Evolutionary conservation across 2,888 invertebrate genomes (phyloP).

Genomic region (Dysmachus trigonus): DNA sequence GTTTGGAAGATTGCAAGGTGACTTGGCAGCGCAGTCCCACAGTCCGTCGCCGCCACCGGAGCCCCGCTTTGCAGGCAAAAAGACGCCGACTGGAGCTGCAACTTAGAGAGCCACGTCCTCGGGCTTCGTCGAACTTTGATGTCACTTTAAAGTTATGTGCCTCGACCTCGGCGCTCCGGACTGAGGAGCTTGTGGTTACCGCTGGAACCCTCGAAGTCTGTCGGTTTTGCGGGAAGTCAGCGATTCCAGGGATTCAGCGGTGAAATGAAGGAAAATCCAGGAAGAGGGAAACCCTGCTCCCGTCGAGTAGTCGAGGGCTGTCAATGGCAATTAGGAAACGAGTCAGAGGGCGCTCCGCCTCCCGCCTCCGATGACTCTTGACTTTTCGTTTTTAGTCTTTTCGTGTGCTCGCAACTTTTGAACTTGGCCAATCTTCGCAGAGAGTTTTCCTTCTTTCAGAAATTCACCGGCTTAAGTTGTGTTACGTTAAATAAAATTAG

Average conservation of each 20-base stretch:
- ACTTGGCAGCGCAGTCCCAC: neutral
- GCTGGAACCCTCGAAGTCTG: neutral
- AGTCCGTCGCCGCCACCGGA: neutral
- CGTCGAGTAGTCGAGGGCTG: conserved; percentile 40
- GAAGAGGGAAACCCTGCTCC: conserved; percentile 31
- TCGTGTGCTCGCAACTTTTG: neutral
- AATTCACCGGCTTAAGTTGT: neutral
- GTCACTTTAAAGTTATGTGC: conserved; percentile 24
- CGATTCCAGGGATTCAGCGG: neutral
- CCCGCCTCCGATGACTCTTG: neutral
- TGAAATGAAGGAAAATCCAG: conserved; percentile 1
- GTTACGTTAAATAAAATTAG: neutral
- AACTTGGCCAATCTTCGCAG: conserved; percentile 5
- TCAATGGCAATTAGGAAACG: conserved; percentile 46
- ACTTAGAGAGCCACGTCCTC: neutral
- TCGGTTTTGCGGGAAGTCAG: neutral
- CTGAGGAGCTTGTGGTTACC: neutral
- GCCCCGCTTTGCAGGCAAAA: neutral
- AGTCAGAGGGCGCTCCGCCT: conserved; percentile 14
- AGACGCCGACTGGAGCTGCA: neutral
- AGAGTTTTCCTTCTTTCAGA: neutral
- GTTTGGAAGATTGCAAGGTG: neutral
- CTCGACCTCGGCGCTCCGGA: neutral
- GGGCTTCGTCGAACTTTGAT: conserved; percentile 8
- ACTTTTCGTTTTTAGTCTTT: neutral